These are phyloP conservation scores for Eptatretus atami DNA, from an alignment of 2,797 vertebrate genomes.

Conservation along the genomic window DNA sequence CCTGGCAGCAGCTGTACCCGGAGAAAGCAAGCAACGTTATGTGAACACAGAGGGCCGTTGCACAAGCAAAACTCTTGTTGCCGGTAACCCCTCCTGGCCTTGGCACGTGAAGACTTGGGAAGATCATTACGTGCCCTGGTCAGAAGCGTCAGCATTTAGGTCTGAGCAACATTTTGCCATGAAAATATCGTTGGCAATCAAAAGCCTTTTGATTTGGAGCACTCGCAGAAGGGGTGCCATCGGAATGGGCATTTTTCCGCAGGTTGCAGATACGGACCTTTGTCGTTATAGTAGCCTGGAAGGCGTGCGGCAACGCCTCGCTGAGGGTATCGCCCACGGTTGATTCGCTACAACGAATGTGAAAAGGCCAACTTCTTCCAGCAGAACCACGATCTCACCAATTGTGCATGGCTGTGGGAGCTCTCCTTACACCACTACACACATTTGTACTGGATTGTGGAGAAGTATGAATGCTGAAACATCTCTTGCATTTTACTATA, in stretches of 20 bases:
- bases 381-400: conserved; percentile 49
- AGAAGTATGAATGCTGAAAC: no score
- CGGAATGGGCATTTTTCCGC: no score
- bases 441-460: background rate
- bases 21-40: conserved; percentile 72
- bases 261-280: conserved; percentile 46
- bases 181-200: no score
- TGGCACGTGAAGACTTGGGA: conserved; percentile 93
- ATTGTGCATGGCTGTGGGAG: conserved; percentile 23
- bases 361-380: conserved; percentile 83
- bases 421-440: background rate
- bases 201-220: no score
- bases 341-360: conserved; percentile 60
- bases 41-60: conserved; percentile 75
- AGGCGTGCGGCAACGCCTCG: conserved; percentile 37
- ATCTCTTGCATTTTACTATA: no score
- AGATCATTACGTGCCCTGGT: conserved; percentile 55
- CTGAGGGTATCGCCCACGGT: conserved; percentile 54
- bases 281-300: conserved; percentile 60
- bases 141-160: conserved; percentile 30
- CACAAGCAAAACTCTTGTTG: conserved; percentile 72
- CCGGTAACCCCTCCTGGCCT: conserved; percentile 63
- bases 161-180: background rate
- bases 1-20: conserved; percentile 72
- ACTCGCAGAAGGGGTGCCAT: no score